Evolutionary conservation across 2,888 invertebrate genomes (phyloP).

Genomic region (Parthenolecanium corni): DNA sequence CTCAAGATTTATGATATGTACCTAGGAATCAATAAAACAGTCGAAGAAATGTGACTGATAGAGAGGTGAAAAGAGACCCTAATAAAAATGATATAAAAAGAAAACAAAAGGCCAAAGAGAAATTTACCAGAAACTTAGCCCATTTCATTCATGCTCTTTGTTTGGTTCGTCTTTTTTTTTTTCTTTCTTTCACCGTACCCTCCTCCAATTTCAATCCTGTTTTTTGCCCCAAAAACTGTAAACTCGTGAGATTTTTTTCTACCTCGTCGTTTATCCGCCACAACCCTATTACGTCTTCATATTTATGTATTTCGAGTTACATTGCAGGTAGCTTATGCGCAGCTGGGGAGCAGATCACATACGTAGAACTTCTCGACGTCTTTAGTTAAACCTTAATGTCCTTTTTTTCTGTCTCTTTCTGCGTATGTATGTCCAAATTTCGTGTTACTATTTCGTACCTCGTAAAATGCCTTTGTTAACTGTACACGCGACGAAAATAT

Average conservation of each 20-base stretch:
- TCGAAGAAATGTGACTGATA: background rate
- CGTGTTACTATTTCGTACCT: conserved; percentile 14
- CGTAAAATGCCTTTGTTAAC: background rate
- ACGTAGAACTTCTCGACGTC: conserved; percentile 3
- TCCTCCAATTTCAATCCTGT: background rate
- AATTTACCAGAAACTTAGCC: background rate
- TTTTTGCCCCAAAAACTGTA: background rate
- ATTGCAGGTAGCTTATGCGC: conserved; percentile 18
- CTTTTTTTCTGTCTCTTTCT: background rate
- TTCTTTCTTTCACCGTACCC: background rate
- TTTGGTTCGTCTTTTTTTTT: background rate
- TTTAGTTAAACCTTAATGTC: conserved; percentile 1
- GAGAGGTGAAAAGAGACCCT: background rate
- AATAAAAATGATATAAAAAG: background rate
- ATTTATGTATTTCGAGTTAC: background rate
- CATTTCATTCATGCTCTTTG: background rate
- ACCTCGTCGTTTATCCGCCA: background rate
- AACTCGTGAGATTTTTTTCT: conserved; percentile 7
- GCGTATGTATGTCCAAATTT: background rate
- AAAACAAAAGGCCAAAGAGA: background rate
- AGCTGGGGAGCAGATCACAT: conserved; percentile 1
- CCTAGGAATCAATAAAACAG: conserved; percentile 5
- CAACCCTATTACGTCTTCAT: background rate
- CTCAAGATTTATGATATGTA: conserved; percentile 9
- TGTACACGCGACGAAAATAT: background rate